Conservation (phyloP, 2,113 vertebrate species). For the Aspiorhynchus laticeps region DNA sequence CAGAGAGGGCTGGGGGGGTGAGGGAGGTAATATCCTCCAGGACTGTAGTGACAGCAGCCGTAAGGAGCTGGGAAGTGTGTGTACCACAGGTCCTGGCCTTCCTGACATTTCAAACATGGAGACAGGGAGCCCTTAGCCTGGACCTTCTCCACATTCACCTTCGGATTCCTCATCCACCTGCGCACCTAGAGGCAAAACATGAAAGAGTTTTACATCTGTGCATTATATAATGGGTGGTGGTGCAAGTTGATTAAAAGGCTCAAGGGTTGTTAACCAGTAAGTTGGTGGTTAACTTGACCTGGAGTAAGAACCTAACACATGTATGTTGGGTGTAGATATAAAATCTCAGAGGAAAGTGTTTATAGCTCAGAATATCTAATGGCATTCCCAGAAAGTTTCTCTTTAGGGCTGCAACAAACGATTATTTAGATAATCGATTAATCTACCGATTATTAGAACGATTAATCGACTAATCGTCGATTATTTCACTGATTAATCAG, state of each 20-base stretch:
- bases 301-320: background rate
- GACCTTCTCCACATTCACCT: conserved; percentile 87
- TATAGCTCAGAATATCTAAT: background rate
- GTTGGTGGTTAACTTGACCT: background rate
- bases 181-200: conserved; percentile 79
- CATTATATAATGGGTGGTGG: background rate
- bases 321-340: background rate
- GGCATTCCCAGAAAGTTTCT: background rate
- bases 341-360: background rate
- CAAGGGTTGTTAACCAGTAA: background rate
- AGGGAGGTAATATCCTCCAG: conserved; percentile 71
- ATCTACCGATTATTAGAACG: too few relatives aligned
- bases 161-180: conserved; percentile 92
- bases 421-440: too few relatives aligned
- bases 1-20: conserved; percentile 70
- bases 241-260: background rate
- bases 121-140: conserved; percentile 81
- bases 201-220: background rate
- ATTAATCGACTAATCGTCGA: too few relatives aligned
- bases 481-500: too few relatives aligned
- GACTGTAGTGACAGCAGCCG: conserved; percentile 77
- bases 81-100: conserved; percentile 81
- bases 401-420: too few relatives aligned
- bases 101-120: conserved; percentile 78
- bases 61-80: conserved; percentile 80